phyloP scores from a whole-genome alignment of 2,797 vertebrate species.

The Nyctibius grandis region DNA sequence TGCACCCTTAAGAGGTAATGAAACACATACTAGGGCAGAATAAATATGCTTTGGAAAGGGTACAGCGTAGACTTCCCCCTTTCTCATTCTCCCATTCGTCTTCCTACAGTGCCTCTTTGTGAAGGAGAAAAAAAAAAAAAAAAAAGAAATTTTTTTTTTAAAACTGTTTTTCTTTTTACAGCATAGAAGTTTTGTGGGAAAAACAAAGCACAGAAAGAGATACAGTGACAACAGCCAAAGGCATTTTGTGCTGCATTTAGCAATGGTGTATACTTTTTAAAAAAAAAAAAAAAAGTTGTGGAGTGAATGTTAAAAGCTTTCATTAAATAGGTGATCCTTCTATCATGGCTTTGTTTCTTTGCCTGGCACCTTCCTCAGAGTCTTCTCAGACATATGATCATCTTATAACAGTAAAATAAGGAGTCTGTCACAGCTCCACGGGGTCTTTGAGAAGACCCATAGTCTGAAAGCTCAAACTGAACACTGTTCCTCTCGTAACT shows the following conservation, averaged over 20 bases:
- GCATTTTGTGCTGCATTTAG: not conserved
- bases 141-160: not conserved
- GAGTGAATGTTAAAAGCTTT: not conserved
- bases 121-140: not conserved
- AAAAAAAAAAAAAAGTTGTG: not conserved
- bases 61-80: not conserved
- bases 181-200: not conserved
- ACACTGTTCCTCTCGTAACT: not conserved
- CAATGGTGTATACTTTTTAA: not conserved
- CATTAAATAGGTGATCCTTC: not conserved
- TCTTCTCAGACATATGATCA: not conserved
- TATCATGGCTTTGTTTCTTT: not conserved
- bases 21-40: not conserved
- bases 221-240: not conserved
- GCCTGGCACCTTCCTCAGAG: not conserved
- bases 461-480: not conserved
- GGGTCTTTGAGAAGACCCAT: not conserved
- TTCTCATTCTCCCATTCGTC: not conserved
- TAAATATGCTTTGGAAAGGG: slow-evolving; percentile 16
- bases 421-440: not conserved
- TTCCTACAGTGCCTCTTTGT: not conserved
- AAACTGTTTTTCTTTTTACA: not conserved
- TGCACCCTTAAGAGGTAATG: not conserved
- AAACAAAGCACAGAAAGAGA: not conserved
- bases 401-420: not conserved